These are phyloP conservation scores for Zingel zingel DNA, from an alignment of 2,113 vertebrate genomes.

Conservation along the genomic window DNA sequence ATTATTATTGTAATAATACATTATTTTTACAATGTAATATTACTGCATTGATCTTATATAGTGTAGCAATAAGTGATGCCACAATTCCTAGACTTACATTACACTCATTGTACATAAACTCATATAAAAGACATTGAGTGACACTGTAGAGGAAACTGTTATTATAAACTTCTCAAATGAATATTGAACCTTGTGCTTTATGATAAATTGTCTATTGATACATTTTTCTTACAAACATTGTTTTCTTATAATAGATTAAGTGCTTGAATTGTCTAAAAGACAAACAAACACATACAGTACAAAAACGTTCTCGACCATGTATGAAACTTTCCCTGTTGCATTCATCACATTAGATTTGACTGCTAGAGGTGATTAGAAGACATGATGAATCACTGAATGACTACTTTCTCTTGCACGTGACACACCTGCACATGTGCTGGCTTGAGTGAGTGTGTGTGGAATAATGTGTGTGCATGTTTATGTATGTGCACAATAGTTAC, in stretches of 20 bases:
- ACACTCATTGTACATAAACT: neutral
- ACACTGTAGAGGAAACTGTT: neutral
- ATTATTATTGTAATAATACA: neutral
- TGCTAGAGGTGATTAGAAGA: conserved; percentile 45
- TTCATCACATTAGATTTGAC: conserved; percentile 18
- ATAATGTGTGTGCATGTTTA: conserved; percentile 38
- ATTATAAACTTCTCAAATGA: neutral
- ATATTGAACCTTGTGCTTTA: neutral
- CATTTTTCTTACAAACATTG: neutral
- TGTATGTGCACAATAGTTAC: conserved; percentile 24
- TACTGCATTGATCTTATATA: neutral
- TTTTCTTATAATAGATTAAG: neutral
- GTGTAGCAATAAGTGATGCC: neutral
- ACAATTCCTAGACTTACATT: neutral
- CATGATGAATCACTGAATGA: conserved; percentile 54
- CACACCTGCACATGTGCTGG: conserved; percentile 69
- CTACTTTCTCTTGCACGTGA: conserved; percentile 57
- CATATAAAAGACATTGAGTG: neutral
- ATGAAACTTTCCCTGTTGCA: conserved; percentile 11
- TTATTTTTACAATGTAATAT: neutral
- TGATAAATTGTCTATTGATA: neutral
- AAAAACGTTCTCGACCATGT: neutral
- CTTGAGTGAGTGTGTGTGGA: conserved; percentile 44
- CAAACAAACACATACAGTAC: neutral
- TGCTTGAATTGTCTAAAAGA: neutral